Conservation (phyloP, 1,140 invertebrate genomes). For the Limonius californicus region DNA sequence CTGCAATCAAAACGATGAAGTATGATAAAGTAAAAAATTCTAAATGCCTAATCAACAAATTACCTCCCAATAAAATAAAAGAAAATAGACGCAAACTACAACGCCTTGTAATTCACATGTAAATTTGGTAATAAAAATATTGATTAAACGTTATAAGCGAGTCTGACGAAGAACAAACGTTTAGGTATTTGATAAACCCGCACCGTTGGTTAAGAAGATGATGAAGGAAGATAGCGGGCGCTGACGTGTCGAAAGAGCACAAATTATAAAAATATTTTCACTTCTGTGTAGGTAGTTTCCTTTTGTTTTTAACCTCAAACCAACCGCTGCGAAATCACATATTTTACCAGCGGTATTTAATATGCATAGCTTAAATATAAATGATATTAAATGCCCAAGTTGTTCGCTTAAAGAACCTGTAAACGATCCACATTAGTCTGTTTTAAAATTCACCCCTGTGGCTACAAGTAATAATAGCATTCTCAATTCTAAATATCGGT, state of each 20-base stretch:
- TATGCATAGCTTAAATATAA: conserved; percentile 20
- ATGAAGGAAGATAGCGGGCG: background rate
- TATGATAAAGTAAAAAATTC: background rate
- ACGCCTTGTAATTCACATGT: conserved; percentile 4
- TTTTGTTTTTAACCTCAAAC: conserved; percentile 11
- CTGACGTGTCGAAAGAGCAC: background rate
- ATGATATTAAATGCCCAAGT: conserved; percentile 13
- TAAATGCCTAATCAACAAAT: conserved; percentile 6
- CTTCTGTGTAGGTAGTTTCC: conserved; percentile 17
- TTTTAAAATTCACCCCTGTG: conserved; percentile 14
- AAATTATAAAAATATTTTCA: conserved; percentile 19
- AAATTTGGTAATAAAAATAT: conserved; percentile 15
- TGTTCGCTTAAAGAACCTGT: conserved; percentile 9
- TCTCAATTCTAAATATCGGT: conserved; percentile 11
- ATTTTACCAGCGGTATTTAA: conserved; percentile 17
- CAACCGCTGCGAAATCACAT: conserved; percentile 14
- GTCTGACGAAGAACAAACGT: background rate
- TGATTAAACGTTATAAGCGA: background rate
- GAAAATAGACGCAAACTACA: background rate
- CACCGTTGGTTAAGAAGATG: background rate
- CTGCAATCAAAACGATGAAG: background rate
- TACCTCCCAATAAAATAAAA: conserved; percentile 12
- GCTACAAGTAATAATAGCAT: conserved; percentile 12
- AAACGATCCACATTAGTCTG: conserved; percentile 6
- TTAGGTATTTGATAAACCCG: too few species aligned